These are phyloP conservation scores for Delia radicum DNA, from an alignment of 1,140 invertebrate species.

Conservation along the genomic window DNA sequence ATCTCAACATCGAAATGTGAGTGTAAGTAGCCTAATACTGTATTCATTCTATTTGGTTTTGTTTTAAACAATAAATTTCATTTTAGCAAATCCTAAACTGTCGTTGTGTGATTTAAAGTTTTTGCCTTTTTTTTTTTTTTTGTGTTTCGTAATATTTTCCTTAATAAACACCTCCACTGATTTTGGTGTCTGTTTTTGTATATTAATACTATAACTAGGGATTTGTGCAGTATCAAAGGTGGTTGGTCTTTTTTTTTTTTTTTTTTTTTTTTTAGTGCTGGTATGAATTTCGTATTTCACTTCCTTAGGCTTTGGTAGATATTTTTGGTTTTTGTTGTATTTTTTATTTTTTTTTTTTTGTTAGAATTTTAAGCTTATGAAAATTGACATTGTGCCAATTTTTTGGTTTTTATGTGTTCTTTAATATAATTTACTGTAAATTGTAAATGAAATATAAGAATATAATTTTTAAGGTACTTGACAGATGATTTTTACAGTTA, in stretches of 20 bases:
- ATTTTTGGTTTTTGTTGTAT: too few species aligned
- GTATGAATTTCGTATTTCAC: background rate
- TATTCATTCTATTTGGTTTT: background rate
- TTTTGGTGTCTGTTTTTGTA: background rate
- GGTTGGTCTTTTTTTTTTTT: background rate
- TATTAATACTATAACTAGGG: background rate
- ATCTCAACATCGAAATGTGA: background rate
- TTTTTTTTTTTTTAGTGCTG: background rate
- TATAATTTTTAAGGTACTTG: background rate
- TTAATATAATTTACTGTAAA: background rate
- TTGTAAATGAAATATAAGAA: background rate
- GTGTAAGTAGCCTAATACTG: background rate
- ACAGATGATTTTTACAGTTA: background rate
- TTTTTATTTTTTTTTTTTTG: too few species aligned
- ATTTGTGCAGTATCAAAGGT: background rate
- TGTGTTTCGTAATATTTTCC: background rate
- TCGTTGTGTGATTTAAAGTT: constrained; percentile 25
- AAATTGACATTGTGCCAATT: background rate
- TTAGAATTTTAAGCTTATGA: background rate
- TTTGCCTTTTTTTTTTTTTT: background rate
- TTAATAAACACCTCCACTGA: background rate
- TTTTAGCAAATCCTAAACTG: background rate
- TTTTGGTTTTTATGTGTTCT: background rate
- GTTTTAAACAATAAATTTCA: constrained; percentile 15
- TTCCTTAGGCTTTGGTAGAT: background rate